phyloP scores from a whole-genome alignment of 2,888 invertebrate species.

The Ecdyonurus torrentis region DNA sequence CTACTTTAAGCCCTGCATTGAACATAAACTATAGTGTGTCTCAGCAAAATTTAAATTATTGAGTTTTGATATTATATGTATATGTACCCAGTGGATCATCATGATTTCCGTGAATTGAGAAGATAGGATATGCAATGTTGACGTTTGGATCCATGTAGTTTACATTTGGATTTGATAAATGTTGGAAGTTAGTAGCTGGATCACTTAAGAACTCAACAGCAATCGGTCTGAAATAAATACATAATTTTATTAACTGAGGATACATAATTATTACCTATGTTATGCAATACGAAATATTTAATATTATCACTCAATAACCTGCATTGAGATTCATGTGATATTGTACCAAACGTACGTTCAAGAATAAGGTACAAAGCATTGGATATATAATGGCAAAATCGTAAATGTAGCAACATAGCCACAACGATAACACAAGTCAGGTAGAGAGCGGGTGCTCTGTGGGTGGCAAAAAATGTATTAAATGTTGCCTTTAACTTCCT shows the following conservation, averaged over 20 bases:
- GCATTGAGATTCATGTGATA: slow-evolving; percentile 6
- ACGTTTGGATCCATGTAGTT: slow-evolving; percentile 94
- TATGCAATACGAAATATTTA: not conserved
- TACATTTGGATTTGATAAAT: slow-evolving; percentile 45
- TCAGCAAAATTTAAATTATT: too few species aligned
- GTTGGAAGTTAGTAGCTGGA: slow-evolving; percentile 60
- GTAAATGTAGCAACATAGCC: too few species aligned
- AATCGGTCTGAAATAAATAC: slow-evolving; percentile 27
- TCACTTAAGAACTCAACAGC: slow-evolving; percentile 71
- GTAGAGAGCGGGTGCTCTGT: too few species aligned
- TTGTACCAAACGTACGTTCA: slow-evolving; percentile 5
- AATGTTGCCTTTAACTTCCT: too few species aligned
- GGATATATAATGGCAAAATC: too few species aligned
- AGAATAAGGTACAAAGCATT: too few species aligned
- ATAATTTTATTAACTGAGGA: not conserved
- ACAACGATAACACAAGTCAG: too few species aligned
- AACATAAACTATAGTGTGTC: too few species aligned
- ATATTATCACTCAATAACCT: not conserved
- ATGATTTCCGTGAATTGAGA: slow-evolving; percentile 97
- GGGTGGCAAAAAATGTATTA: too few species aligned
- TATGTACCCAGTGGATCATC: slow-evolving; percentile 65
- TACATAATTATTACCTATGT: too few species aligned
- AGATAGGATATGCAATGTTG: slow-evolving; percentile 81
- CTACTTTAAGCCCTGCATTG: too few species aligned
- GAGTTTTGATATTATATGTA: too few species aligned